Evolutionary conservation across 2,888 invertebrate genomes (phyloP).

Genomic region (Drosophila niveifrons): DNA sequence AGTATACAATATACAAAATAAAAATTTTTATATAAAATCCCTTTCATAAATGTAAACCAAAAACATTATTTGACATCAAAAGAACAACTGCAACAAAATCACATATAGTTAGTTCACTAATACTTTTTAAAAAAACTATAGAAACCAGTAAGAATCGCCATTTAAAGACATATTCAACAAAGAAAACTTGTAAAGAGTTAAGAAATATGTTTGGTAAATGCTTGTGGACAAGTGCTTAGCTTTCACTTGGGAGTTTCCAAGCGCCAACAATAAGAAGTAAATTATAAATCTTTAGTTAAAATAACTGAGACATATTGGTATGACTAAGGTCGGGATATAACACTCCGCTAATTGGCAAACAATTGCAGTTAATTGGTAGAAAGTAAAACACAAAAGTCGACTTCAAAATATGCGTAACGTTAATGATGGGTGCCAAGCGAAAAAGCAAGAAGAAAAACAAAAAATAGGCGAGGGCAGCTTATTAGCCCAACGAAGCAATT

Average conservation of each 20-base stretch:
- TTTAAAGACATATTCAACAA: not conserved
- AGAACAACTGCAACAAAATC: not conserved
- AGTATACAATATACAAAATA: too few species aligned
- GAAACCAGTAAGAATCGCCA: not conserved
- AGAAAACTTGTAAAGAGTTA: not conserved
- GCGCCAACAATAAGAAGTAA: conserved; percentile 57
- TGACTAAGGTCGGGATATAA: conserved; percentile 14
- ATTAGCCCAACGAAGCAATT: conserved; percentile 53
- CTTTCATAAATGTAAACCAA: not conserved
- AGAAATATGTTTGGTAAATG: conserved; percentile 15
- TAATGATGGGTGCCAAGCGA: conserved; percentile 59
- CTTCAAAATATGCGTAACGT: conserved; percentile 51
- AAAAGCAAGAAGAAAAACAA: not conserved
- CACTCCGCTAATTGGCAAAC: conserved; percentile 62
- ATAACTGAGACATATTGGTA: conserved; percentile 50
- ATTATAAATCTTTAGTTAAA: conserved; percentile 77
- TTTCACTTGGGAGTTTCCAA: conserved; percentile 51
- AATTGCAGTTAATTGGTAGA: conserved; percentile 75
- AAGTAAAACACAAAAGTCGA: conserved; percentile 64
- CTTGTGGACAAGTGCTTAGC: conserved; percentile 27
- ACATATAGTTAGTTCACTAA: not conserved
- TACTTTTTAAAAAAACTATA: not conserved
- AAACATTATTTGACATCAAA: not conserved
- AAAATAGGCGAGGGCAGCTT: conserved; percentile 45
- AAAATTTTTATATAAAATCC: too few species aligned